These are phyloP conservation scores for Callaeas wilsoni DNA, from an alignment of 2,113 vertebrate genomes.

Conservation along the genomic window DNA sequence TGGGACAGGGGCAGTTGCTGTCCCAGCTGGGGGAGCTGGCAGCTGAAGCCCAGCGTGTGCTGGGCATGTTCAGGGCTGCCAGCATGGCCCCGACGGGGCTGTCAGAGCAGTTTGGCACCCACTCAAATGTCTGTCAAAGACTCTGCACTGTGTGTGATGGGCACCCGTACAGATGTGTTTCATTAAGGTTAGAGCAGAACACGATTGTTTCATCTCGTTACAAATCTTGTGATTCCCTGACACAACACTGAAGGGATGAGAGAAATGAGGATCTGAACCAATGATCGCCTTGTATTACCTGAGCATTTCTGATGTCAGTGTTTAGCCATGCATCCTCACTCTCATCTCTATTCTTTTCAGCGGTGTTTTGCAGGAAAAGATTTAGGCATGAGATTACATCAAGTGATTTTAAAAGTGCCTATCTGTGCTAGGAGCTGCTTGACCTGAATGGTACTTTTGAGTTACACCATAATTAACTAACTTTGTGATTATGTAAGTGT, in stretches of 20 bases:
- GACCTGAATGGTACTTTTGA: neutral
- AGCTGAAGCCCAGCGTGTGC: neutral
- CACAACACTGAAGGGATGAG: rapidly evolving
- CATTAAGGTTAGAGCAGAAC: neutral
- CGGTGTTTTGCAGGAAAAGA: neutral
- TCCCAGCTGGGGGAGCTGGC: neutral
- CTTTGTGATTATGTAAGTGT: neutral
- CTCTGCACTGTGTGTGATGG: neutral
- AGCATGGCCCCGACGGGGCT: neutral
- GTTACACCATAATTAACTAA: neutral
- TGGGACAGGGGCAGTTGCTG: neutral
- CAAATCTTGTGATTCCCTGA: neutral
- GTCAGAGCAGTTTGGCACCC: neutral
- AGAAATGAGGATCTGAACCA: neutral
- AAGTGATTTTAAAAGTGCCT: neutral
- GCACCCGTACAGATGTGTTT: neutral
- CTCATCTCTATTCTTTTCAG: neutral
- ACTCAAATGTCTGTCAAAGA: neutral
- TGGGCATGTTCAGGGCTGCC: neutral
- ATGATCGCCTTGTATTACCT: too few relatives aligned
- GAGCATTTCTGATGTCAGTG: neutral
- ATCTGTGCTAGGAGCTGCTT: neutral
- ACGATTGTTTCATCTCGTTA: neutral
- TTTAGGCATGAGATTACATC: neutral
- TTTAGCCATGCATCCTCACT: neutral